These are phyloP conservation scores for Dendronephthya gigantea DNA, from an alignment of 64 coral and sea anemone species.

Conservation along the genomic window DNA sequence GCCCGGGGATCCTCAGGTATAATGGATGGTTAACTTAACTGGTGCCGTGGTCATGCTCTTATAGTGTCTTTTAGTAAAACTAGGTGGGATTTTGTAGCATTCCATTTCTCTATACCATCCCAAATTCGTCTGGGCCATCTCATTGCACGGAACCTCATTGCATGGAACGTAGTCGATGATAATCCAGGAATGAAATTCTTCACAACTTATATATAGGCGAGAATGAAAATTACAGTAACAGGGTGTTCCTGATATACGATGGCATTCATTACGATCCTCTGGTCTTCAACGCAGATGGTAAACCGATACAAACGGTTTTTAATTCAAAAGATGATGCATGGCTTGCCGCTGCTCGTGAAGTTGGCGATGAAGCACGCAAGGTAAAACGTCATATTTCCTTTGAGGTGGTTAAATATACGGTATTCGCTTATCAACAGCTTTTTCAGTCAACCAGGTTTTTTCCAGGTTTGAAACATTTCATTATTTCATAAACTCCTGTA, in stretches of 20 bases:
- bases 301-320: slow-evolving; percentile 66
- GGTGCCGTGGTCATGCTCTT: too few relatives aligned
- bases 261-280: slow-evolving; percentile 95
- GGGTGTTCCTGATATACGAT: slow-evolving; percentile 82
- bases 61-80: too few relatives aligned
- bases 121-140: not conserved
- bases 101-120: not conserved
- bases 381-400: not conserved
- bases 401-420: not conserved
- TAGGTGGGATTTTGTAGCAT: too few relatives aligned
- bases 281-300: slow-evolving; percentile 21
- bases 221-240: slow-evolving; percentile 38
- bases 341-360: slow-evolving; percentile 50
- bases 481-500: too few relatives aligned
- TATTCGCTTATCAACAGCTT: not conserved
- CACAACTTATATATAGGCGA: too few relatives aligned
- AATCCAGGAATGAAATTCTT: not conserved
- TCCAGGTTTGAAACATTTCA: not conserved
- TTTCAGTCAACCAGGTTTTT: not conserved
- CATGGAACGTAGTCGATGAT: not conserved
- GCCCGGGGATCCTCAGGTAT: too few relatives aligned
- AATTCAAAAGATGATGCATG: slow-evolving; percentile 49
- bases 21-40: too few relatives aligned
- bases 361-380: slow-evolving; percentile 66
- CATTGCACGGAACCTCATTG: too few relatives aligned